Evolutionary conservation across 2,113 vertebrate genomes (phyloP), one percentile per base, ranked within the genome.

Genomic region (Strix uralensis): DNA sequence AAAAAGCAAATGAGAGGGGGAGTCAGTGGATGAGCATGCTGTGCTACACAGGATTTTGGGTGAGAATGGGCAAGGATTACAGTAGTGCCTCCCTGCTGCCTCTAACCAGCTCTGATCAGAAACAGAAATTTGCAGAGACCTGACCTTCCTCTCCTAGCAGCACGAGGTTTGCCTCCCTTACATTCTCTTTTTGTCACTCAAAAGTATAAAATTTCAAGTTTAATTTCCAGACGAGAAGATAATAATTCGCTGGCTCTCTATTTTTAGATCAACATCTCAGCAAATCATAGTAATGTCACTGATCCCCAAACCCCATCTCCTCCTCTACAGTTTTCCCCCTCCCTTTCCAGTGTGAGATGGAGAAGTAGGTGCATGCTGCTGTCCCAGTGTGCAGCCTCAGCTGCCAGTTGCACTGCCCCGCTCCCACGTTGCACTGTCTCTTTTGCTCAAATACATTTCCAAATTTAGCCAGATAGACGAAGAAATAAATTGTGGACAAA

Each of bases 391-490:
- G 79, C 58, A 42, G 71, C 19, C 66, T 80, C 32, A 34, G 40
- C 89, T 71, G 86, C 44, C 7, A 7, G 19, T 30, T 67, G 65
- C 62, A 8, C 27, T 26, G 46, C 71, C 54, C 70, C 1, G 20
- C 38, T 74, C 59, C 46, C 22, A 26, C 3, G 4, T 27, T 59
- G 70, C 49, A 25, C 58, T 6, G 5, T 59, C 73, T 84, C 49
- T 78, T 75, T 62, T 21, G 73, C 84, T 69, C 34, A 51, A 85
- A 92, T 58, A 63, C 70, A 51, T 77, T 91, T 89, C 97, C 95
- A 90, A 95, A 94, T 94, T 91, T 91, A 97, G 94, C 80, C 86
- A 85, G 52, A 14, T 11, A 88, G 55, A 23, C 3, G 49, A 19
- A 83, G 63, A n/a, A 61, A 72, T 11, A 8, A 70, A 49, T 15